phyloP scores from a whole-genome alignment of 2,113 vertebrate genomes.

The Sapajus apella region DNA sequence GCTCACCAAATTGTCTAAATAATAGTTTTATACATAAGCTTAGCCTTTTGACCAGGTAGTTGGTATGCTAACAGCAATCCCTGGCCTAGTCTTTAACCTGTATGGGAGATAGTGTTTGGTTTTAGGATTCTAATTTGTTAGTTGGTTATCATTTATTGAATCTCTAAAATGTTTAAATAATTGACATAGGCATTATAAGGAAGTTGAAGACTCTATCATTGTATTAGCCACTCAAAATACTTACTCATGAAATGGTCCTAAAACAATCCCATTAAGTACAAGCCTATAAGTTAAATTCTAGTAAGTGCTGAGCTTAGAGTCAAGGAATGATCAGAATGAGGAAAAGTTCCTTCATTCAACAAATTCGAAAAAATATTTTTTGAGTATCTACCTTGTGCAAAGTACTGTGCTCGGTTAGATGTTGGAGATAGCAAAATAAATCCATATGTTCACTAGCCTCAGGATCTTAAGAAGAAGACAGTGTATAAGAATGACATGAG shows the following conservation, averaged over 20 bases:
- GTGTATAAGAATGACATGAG: background rate
- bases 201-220: slow-evolving; percentile 22
- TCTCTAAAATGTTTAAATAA: background rate
- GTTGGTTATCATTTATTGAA: background rate
- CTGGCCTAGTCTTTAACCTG: background rate
- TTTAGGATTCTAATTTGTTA: background rate
- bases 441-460: background rate
- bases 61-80: background rate
- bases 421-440: background rate
- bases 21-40: background rate
- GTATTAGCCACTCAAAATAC: background rate
- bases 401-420: background rate
- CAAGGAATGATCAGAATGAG: background rate
- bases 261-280: background rate
- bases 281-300: background rate
- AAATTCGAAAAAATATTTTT: slow-evolving; percentile 12
- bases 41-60: background rate
- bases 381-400: background rate
- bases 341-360: background rate
- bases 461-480: background rate
- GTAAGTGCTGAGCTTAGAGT: background rate
- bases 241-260: slow-evolving; percentile 34
- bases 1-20: background rate
- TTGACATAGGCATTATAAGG: background rate
- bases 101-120: background rate